Evolutionary conservation across 2,113 vertebrate genomes (phyloP).

Genomic region (Capreolus pygargus): DNA sequence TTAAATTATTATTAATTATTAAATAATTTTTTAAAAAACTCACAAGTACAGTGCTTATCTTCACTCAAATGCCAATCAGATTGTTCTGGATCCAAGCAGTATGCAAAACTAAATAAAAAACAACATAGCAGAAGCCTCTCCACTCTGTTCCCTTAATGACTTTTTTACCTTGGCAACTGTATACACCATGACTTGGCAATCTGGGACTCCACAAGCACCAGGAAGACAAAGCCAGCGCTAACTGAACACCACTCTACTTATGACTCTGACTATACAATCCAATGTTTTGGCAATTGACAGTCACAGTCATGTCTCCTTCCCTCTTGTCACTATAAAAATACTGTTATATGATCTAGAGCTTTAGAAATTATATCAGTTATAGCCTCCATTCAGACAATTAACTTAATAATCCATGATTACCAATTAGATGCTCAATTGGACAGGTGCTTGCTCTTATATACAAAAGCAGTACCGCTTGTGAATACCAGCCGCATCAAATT

Average conservation of each 20-base stretch:
- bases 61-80: conserved; percentile 11
- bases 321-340: conserved; percentile 55
- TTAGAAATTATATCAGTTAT: conserved; percentile 67
- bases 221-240: neutral
- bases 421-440: conserved; percentile 66
- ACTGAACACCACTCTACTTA: neutral
- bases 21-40: neutral
- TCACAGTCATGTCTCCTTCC: conserved; percentile 28
- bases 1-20: neutral
- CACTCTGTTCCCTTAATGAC: conserved; percentile 27
- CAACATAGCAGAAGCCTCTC: neutral
- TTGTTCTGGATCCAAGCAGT: neutral
- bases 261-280: neutral
- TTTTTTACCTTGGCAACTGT: conserved; percentile 49
- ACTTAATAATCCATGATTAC: conserved; percentile 68
- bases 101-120: neutral
- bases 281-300: conserved; percentile 52
- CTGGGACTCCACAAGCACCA: neutral
- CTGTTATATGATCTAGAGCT: conserved; percentile 55
- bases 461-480: conserved; percentile 17
- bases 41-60: neutral
- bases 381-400: conserved; percentile 70
- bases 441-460: conserved; percentile 57
- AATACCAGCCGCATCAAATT: conserved; percentile 25
- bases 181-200: conserved; percentile 16